Evolutionary conservation across 92 coral and sea anemone genomes (phyloP).

Genomic region (Palythoa grandiflora): DNA sequence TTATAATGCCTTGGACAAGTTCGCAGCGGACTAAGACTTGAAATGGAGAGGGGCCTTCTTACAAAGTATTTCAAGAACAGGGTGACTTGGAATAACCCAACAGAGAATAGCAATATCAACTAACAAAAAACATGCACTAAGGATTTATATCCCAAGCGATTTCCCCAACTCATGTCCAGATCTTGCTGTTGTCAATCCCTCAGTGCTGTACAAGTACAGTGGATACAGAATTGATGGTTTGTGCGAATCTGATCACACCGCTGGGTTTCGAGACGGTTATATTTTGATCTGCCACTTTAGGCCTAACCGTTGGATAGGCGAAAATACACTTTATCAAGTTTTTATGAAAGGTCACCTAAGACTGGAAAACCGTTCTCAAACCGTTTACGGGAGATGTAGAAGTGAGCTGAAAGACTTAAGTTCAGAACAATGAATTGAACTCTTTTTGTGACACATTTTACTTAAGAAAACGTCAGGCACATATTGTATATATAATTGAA

Average conservation of each 20-base stretch:
- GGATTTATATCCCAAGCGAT: slow-evolving; percentile 75
- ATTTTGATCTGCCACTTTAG: slow-evolving; percentile 77
- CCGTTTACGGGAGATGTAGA: slow-evolving; percentile 68
- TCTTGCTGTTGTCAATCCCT: slow-evolving; percentile 72
- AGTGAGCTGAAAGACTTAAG: too few species aligned
- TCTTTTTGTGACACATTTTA: too few species aligned
- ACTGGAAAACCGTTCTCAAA: slow-evolving; percentile 52
- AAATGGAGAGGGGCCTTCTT: slow-evolving; percentile 66
- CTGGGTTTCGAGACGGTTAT: slow-evolving; percentile 66
- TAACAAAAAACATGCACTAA: slow-evolving; percentile 65
- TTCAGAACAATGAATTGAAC: too few species aligned
- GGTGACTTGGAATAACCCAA: slow-evolving; percentile 75
- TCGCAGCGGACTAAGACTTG: slow-evolving; percentile 70
- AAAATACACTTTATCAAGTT: slow-evolving; percentile 76
- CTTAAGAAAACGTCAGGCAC: too few species aligned
- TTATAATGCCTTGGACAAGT: slow-evolving; percentile 64
- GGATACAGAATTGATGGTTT: slow-evolving; percentile 42
- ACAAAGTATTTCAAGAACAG: slow-evolving; percentile 68
- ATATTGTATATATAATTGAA: too few species aligned
- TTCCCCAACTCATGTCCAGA: slow-evolving; percentile 78
- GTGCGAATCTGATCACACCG: slow-evolving; percentile 48
- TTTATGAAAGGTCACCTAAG: slow-evolving; percentile 79
- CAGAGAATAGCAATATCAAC: slow-evolving; percentile 58
- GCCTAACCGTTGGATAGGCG: slow-evolving; percentile 70
- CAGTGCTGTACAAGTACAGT: slow-evolving; percentile 36